Conservation (phyloP, 2,113 vertebrate genomes). For the Antechinus flavipes region DNA sequence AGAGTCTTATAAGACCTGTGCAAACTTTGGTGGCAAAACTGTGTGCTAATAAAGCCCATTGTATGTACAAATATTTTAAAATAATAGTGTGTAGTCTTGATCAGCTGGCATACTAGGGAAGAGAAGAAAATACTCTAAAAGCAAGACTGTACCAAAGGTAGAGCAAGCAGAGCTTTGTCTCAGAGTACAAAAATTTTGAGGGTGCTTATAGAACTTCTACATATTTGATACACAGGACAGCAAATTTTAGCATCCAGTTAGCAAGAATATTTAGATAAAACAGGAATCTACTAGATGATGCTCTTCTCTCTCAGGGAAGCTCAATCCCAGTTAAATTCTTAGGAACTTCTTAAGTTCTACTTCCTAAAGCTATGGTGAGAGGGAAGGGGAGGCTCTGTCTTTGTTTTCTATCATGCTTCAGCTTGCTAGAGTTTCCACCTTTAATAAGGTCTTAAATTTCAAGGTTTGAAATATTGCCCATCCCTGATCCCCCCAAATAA, state of each 20-base stretch:
- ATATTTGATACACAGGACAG: neutral
- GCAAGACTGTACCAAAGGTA: neutral
- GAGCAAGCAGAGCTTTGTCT: neutral
- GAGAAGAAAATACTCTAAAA: neutral
- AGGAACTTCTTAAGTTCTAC: neutral
- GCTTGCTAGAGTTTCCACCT: neutral
- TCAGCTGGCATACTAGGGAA: neutral
- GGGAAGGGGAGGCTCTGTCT: neutral
- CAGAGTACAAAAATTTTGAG: neutral
- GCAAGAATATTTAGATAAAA: neutral
- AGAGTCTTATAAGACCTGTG: conserved; percentile 36
- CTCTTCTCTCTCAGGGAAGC: neutral
- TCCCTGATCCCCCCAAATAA: neutral
- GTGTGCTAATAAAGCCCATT: neutral
- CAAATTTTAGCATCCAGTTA: neutral
- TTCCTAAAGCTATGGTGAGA: neutral
- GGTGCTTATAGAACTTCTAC: neutral
- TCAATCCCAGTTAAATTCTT: neutral
- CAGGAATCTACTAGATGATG: neutral
- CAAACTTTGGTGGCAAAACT: neutral
- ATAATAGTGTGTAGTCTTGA: neutral
- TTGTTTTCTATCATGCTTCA: neutral
- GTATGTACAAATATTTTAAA: neutral
- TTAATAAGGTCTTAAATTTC: neutral
- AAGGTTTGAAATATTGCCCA: neutral